Percentiles rank a stretch among this genome's conserved stretches.
Conservation (phyloP, 2,797 vertebrate genomes). For the Apogon hyalosoma region DNA sequence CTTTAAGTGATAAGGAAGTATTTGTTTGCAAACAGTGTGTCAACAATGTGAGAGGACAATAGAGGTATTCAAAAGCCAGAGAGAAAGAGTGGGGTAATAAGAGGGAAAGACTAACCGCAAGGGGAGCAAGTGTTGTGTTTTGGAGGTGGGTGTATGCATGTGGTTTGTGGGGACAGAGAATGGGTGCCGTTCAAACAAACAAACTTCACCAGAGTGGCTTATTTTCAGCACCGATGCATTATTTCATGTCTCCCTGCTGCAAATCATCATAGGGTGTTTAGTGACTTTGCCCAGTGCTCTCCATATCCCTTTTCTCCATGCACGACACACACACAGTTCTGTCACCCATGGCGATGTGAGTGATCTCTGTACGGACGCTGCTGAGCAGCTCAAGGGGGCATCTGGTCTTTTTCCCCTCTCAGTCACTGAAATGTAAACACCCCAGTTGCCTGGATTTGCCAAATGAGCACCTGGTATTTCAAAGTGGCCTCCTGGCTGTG, state of each 20-base stretch:
- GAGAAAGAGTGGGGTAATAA: constrained; percentile 35
- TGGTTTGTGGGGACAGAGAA: constrained; percentile 33
- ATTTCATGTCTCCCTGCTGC: constrained; percentile 55
- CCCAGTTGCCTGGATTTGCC: constrained; percentile 81
- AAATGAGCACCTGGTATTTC: constrained; percentile 85
- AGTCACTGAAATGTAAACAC: constrained; percentile 85
- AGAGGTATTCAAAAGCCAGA: constrained; percentile 42
- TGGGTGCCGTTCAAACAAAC: constrained; percentile 50
- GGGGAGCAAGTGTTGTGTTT: constrained; percentile 1
- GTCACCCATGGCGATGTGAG: constrained; percentile 78
- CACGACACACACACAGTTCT: constrained; percentile 60
- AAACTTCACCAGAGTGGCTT: constrained; percentile 33
- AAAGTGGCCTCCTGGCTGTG: constrained; percentile 80
- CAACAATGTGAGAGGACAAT: constrained; percentile 59
- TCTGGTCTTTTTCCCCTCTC: constrained; percentile 84
- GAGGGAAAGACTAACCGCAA: constrained; percentile 10
- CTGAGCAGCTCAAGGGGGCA: constrained; percentile 74
- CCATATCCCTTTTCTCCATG: constrained; percentile 30
- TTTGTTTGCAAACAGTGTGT: constrained; percentile 63
- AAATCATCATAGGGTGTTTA: constrained; percentile 70
- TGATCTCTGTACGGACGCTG: constrained; percentile 75
- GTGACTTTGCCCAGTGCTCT: constrained; percentile 68
- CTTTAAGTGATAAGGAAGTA: constrained; percentile 66
- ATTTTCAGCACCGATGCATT: constrained; percentile 64
- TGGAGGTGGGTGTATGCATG: constrained; percentile 2